These are phyloP conservation scores for Sebastes nivosus DNA, from an alignment of 2,797 vertebrate genomes.

Conservation along the genomic window DNA sequence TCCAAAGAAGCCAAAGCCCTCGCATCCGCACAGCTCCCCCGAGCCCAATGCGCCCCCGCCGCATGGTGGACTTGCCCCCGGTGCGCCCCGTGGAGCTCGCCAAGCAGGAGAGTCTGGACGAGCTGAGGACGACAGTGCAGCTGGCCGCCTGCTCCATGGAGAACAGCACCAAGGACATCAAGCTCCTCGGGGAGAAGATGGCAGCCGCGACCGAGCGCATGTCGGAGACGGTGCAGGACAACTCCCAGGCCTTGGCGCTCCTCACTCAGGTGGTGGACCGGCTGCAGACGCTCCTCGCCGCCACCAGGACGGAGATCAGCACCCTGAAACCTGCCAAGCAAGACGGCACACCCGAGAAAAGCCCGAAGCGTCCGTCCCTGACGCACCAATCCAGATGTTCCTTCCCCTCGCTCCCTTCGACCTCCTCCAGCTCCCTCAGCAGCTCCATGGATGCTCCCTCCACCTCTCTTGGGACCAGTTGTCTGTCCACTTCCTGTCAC, in stretches of 20 bases:
- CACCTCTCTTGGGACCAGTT: conserved; percentile 39
- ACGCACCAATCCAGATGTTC: conserved; percentile 38
- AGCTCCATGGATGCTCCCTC: conserved; percentile 48
- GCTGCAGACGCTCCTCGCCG: conserved; percentile 64
- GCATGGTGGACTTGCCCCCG: not conserved
- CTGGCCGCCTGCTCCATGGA: conserved; percentile 74
- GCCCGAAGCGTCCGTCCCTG: conserved; percentile 8
- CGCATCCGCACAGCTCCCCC: conserved; percentile 67
- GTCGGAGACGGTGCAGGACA: conserved; percentile 74
- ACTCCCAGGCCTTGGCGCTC: conserved; percentile 69
- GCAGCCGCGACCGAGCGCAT: conserved; percentile 65
- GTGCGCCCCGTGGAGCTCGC: conserved; percentile 40
- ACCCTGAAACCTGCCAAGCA: not conserved
- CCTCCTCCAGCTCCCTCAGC: conserved; percentile 37
- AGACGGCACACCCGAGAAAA: not conserved
- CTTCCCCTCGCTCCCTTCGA: conserved; percentile 41
- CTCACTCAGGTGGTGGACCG: conserved; percentile 74
- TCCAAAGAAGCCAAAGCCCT: conserved; percentile 7
- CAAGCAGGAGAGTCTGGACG: conserved; percentile 76
- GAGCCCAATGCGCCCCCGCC: conserved; percentile 64
- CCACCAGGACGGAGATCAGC: conserved; percentile 17
- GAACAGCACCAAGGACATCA: conserved; percentile 74
- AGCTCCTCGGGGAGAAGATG: conserved; percentile 74
- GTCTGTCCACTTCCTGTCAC: conserved; percentile 19
- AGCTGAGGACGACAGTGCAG: conserved; percentile 66